phyloP scores from a whole-genome alignment of 2,113 vertebrate species.

The Alaudala cheleensis region DNA sequence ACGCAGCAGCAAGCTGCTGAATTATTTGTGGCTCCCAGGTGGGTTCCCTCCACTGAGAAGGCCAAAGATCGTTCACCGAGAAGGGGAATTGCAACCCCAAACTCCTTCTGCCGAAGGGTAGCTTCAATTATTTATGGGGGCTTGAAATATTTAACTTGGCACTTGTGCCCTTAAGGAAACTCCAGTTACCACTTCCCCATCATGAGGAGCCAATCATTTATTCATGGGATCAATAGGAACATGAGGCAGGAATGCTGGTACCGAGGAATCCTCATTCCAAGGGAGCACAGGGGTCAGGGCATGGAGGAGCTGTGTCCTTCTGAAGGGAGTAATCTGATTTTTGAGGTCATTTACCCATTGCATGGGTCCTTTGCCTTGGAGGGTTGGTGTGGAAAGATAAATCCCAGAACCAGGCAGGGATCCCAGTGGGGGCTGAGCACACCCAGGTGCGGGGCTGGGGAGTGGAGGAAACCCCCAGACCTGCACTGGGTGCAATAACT shows the following conservation, averaged over 20 bases:
- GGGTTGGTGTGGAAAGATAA: neutral
- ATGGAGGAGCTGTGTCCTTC: neutral
- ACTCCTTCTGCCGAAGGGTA: neutral
- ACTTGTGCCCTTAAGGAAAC: constrained; percentile 18
- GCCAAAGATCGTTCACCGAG: neutral
- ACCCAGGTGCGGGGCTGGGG: neutral
- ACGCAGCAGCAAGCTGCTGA: neutral
- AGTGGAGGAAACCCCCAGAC: neutral
- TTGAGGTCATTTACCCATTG: neutral
- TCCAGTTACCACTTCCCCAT: neutral
- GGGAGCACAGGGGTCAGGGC: neutral
- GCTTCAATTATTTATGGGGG: constrained; percentile 33
- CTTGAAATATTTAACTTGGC: constrained; percentile 39
- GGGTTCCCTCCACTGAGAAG: neutral
- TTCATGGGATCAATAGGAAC: constrained; percentile 36
- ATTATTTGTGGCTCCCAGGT: neutral
- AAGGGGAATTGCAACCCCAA: neutral
- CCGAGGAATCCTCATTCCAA: neutral
- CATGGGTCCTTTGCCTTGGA: rapidly evolving
- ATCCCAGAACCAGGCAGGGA: neutral
- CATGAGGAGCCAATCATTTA: neutral
- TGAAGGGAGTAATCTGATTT: neutral
- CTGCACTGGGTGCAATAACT: neutral
- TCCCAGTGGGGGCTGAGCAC: neutral
- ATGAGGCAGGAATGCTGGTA: neutral